Conservation (phyloP, 92 coral and sea anemone species). For the Virgularia gustaviana region DNA sequence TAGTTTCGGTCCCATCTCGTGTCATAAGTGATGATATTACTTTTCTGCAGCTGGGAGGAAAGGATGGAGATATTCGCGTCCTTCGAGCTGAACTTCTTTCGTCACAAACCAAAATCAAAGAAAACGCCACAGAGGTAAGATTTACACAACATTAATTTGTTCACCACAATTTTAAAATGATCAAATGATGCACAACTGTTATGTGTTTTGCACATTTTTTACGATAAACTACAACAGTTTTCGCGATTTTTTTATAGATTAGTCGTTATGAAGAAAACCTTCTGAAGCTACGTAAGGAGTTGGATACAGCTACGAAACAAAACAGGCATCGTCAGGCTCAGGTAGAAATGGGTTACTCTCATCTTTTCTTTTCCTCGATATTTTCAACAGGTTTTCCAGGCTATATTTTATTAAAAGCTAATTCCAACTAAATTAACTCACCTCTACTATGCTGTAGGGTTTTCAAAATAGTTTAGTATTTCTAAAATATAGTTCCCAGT, state of each 20-base stretch:
- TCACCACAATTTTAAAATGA: too few species aligned
- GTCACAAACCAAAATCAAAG: constrained; percentile 94
- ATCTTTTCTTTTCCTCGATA: too few species aligned
- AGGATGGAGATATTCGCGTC: constrained; percentile 88
- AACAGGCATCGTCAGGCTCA: constrained; percentile 67
- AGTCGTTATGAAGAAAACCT: constrained; percentile 85
- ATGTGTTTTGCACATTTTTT: too few species aligned
- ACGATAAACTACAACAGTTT: too few species aligned
- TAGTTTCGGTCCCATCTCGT: too few species aligned
- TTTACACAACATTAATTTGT: too few species aligned
- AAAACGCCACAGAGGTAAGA: constrained; percentile 83
- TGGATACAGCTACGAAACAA: constrained; percentile 70
- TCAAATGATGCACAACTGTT: too few species aligned
- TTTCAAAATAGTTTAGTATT: background rate
- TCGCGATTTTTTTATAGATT: constrained; percentile 53
- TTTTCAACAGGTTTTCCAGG: too few species aligned
- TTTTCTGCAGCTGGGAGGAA: constrained; percentile 66
- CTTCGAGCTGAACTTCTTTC: constrained; percentile 80
- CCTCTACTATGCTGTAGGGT: background rate
- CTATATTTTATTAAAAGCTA: too few species aligned
- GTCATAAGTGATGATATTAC: background rate
- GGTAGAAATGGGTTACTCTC: too few species aligned
- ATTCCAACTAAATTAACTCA: too few species aligned
- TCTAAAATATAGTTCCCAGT: background rate
- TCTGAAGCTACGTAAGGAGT: constrained; percentile 78